Conservation (phyloP, 2,113 vertebrate genomes). For the Alectura lathami region DNA sequence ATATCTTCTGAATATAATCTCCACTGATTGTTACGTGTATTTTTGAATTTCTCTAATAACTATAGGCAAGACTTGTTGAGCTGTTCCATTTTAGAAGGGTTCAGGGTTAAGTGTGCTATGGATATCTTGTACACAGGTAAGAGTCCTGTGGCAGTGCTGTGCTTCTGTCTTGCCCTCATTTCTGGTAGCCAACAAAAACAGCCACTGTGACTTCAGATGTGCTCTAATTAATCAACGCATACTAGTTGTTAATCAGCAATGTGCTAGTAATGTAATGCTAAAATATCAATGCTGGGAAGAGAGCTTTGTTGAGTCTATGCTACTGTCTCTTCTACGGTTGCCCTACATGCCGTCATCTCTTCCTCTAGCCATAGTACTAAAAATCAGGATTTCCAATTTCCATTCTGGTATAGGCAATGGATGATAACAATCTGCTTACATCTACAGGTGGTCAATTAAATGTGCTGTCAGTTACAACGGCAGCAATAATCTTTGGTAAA, state of each 20-base stretch:
- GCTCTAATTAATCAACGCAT: neutral
- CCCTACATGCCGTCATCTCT: neutral
- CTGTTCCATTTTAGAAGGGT: neutral
- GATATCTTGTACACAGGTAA: neutral
- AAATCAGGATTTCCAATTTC: neutral
- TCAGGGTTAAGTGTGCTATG: neutral
- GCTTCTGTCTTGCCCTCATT: neutral
- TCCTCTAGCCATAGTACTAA: neutral
- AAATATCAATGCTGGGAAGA: neutral
- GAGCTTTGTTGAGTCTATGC: neutral
- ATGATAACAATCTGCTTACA: neutral
- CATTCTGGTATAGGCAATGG: neutral
- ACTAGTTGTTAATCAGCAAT: neutral
- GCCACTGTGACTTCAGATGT: neutral
- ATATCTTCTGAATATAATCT: neutral
- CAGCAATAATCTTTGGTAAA: neutral
- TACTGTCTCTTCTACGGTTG: neutral
- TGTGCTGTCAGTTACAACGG: neutral
- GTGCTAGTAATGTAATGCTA: too few species aligned
- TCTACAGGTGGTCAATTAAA: neutral
- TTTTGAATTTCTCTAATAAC: neutral
- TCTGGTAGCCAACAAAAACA: neutral
- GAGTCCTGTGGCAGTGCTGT: neutral
- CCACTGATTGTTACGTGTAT: neutral
- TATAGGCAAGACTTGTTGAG: neutral